Evolutionary conservation across 2,797 vertebrate species (phyloP).

Genomic region (Pangasius djambal): DNA sequence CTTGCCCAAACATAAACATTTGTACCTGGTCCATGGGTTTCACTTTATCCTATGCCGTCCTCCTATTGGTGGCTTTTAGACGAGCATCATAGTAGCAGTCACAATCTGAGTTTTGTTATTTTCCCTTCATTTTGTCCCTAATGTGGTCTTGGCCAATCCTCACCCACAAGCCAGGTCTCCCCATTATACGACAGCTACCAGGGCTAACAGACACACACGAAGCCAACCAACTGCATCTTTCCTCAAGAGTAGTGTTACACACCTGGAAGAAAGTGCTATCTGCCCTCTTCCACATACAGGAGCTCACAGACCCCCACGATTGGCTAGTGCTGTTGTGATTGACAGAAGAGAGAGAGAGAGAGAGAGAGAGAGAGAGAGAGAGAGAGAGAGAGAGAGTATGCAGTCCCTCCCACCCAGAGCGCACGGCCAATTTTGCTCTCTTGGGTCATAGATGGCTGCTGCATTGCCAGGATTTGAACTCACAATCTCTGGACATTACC

Average conservation of each 20-base stretch:
- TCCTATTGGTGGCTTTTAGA: background rate
- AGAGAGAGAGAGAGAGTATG: background rate
- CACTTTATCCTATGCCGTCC: background rate
- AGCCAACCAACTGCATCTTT: background rate
- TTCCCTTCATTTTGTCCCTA: background rate
- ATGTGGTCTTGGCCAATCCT: background rate
- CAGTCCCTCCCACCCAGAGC: background rate
- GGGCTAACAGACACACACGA: background rate
- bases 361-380: too few relatives aligned
- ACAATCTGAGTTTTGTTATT: background rate
- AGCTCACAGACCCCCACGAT: background rate
- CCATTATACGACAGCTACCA: background rate
- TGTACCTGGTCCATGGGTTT: background rate
- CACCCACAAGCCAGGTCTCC: background rate
- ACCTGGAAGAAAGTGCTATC: background rate
- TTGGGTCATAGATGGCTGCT: background rate
- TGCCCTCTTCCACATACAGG: background rate
- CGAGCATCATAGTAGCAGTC: background rate
- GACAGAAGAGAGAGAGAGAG: background rate
- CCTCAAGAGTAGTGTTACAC: background rate
- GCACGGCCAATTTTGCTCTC: too few relatives aligned
- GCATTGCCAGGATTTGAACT: background rate
- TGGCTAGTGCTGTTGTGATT: background rate
- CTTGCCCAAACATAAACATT: background rate
- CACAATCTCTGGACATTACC: background rate